phyloP scores from a whole-genome alignment of 2,888 invertebrate genomes.

The Hipparchia semele region DNA sequence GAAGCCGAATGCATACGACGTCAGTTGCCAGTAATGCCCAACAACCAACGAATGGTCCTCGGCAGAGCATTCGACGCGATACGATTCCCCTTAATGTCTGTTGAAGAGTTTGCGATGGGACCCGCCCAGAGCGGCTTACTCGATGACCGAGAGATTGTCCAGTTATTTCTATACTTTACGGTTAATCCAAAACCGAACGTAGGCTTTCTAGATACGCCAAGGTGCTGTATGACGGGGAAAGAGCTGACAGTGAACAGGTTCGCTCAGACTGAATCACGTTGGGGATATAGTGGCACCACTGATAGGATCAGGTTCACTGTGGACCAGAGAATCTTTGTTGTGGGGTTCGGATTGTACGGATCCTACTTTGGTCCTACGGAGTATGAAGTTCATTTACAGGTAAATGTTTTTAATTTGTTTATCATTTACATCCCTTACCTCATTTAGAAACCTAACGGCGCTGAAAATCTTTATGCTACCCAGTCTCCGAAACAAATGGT shows the following conservation, averaged over 20 bases:
- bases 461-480: too few species aligned
- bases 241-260: conserved; percentile 89
- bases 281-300: conserved; percentile 93
- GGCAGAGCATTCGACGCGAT: conserved; percentile 88
- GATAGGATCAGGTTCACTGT: conserved; percentile 92
- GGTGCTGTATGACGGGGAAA: conserved; percentile 91
- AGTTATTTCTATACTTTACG: conserved; percentile 87
- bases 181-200: conserved; percentile 90
- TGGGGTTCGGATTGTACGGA: conserved; percentile 93
- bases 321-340: conserved; percentile 90
- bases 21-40: conserved; percentile 85
- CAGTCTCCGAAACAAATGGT: too few species aligned
- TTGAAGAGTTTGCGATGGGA: conserved; percentile 92
- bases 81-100: conserved; percentile 92
- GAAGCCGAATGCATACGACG: conserved; percentile 88
- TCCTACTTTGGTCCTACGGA: conserved; percentile 91
- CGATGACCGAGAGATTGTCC: conserved; percentile 89
- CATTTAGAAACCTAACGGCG: too few species aligned
- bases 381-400: conserved; percentile 88
- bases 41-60: conserved; percentile 87
- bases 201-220: conserved; percentile 87
- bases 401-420: conserved; percentile 43
- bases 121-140: conserved; percentile 89
- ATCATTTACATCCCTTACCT: not conserved
- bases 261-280: conserved; percentile 89